Conservation (phyloP, 2,113 vertebrate genomes). For the Prunella fulvescens region DNA sequence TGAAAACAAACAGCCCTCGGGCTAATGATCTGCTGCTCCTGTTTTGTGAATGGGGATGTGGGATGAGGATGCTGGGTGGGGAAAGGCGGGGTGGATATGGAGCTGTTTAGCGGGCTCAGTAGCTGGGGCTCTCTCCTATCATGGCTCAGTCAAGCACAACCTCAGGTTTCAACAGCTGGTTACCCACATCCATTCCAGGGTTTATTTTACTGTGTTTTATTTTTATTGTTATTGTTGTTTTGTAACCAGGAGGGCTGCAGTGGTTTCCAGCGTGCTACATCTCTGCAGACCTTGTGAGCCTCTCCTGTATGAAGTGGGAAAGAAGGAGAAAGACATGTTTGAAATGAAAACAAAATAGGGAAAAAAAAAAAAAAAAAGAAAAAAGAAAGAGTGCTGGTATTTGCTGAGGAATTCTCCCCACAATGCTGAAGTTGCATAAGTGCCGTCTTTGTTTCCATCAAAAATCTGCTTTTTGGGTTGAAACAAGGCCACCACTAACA, state of each 20-base stretch:
- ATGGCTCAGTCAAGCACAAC: slow-evolving; percentile 7
- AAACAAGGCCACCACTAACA: slow-evolving; percentile 68
- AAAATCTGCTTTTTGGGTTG: slow-evolving; percentile 53
- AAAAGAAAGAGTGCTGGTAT: not conserved
- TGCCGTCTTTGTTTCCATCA: slow-evolving; percentile 41
- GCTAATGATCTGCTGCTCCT: not conserved
- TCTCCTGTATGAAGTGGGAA: not conserved
- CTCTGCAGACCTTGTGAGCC: not conserved
- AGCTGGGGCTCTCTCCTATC: slow-evolving; percentile 2
- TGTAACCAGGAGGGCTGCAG: not conserved
- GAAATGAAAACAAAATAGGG: not conserved
- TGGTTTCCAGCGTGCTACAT: not conserved
- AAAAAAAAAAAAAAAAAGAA: not conserved
- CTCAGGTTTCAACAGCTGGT: slow-evolving; percentile 55
- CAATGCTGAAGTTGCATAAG: slow-evolving; percentile 66
- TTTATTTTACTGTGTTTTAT: not conserved
- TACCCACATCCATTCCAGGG: slow-evolving; percentile 50
- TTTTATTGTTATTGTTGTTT: slow-evolving; percentile 38
- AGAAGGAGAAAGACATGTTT: not conserved
- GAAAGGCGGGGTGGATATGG: not conserved
- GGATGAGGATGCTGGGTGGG: not conserved
- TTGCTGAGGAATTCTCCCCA: slow-evolving; percentile 55
- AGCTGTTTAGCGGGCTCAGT: not conserved
- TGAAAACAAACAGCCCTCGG: not conserved
- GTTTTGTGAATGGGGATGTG: not conserved